Evolutionary conservation across 2,797 vertebrate species (phyloP), one percentile per base, ranked within the genome.

Genomic region (Sebastes cheni): DNA sequence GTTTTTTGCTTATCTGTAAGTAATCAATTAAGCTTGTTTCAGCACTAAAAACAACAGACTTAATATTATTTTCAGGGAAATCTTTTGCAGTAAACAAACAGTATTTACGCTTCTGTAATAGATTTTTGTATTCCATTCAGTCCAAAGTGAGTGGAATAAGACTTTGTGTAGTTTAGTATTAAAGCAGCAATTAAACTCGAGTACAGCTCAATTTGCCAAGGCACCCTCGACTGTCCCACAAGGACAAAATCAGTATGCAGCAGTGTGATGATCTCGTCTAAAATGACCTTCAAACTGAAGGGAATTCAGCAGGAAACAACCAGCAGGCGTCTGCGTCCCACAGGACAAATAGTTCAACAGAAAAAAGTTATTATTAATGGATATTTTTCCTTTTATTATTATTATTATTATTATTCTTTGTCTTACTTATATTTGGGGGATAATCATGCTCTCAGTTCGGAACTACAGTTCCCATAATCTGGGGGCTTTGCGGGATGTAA

Each of bases 231-330:
- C 82, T 56, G 61, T 60, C 30, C 55, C 6, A 74, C 66, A 75
- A 81, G 80, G 52, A 79, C 62, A 1, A 8, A 55, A 50, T 76
- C 54, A 60, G 75, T 58, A 81, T 46, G 67, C 65, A 58, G 67
- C 56, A 59, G 25, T 14, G 5, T 2, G 22, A 77, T n/a, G 56
- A 61, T 50, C 20, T 22, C 20, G 3, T 64, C 67, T 55, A 42
- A 39, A 62, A 54, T 56, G 58, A 82, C 65, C 75, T 62, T 50
- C 59, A 61, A 16, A 6, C 8, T 29, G 52, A 52, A 8, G 25
- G 6, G 12, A 23, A 61, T 14, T 61, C n/a, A 13, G 13, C 36
- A 42, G 20, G 16, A 72, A 81, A 60, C 66, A 11, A 9, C 14
- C 36, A 66, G 39, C 23, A 22, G 27, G 11, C 10, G 13, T 13